Conservation (phyloP, 1,140 invertebrate genomes). For the Ceratina australensis region DNA sequence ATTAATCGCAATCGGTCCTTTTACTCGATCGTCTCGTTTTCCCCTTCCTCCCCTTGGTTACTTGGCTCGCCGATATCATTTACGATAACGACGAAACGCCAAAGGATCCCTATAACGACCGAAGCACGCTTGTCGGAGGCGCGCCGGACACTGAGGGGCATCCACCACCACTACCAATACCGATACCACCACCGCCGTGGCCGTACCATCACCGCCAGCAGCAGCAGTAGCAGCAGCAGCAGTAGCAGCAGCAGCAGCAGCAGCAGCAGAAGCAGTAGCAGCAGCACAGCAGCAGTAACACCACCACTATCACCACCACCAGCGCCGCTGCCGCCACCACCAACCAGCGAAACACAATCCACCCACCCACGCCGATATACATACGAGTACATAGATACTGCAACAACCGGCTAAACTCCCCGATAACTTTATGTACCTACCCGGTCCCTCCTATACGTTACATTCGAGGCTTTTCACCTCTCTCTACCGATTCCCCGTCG, state of each 20-base stretch:
- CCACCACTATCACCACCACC: constrained; percentile 15
- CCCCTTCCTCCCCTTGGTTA: neutral
- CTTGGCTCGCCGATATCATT: constrained; percentile 50
- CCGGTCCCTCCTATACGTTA: constrained; percentile 45
- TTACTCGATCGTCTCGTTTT: neutral
- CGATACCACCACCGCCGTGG: constrained; percentile 53
- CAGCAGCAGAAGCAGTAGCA: constrained; percentile 20
- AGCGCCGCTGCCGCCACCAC: constrained; percentile 46
- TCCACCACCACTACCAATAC: constrained; percentile 69
- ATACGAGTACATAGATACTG: constrained; percentile 69
- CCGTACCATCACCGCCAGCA: constrained; percentile 44
- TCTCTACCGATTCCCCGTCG: neutral
- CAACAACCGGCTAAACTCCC: constrained; percentile 68
- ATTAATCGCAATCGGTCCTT: neutral
- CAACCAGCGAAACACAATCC: constrained; percentile 66
- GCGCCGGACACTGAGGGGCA: constrained; percentile 79
- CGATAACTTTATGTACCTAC: constrained; percentile 67
- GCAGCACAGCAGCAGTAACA: constrained; percentile 57
- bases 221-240: constrained; percentile 22
- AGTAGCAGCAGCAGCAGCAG: constrained; percentile 12
- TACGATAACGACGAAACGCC: constrained; percentile 53
- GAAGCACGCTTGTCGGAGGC: constrained; percentile 79
- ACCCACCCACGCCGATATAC: constrained; percentile 66
- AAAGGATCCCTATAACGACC: constrained; percentile 61
- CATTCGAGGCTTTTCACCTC: constrained; percentile 1